Percentiles rank a stretch among this genome's conserved stretches.
Evolutionary conservation across 2,888 invertebrate genomes (phyloP).

Genomic region (Elysia crispata): DNA sequence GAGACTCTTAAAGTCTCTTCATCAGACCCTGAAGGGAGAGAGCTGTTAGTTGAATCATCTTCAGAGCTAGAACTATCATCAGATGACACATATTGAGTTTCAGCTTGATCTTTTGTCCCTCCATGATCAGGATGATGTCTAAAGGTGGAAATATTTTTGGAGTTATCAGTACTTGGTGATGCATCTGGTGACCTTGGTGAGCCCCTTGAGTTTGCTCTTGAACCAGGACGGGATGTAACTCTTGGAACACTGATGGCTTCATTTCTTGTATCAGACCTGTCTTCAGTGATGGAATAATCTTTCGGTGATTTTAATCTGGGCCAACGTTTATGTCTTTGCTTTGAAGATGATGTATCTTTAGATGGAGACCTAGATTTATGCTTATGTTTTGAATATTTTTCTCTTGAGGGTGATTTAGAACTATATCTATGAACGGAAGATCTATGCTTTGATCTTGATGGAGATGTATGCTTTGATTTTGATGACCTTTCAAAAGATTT

Average conservation of each 20-base stretch:
- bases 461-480: conserved; percentile 37
- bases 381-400: not conserved
- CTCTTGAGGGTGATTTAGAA: conserved; percentile 36
- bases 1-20: too few species aligned
- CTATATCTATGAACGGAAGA: not conserved
- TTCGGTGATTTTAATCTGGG: conserved; percentile 45
- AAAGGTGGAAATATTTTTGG: too few species aligned
- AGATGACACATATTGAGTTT: too few species aligned
- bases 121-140: too few species aligned
- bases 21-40: not conserved
- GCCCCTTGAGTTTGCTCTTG: not conserved
- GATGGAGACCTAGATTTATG: conserved; percentile 11
- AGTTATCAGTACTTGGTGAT: not conserved
- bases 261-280: too few species aligned
- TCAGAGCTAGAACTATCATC: too few species aligned
- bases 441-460: conserved; percentile 33
- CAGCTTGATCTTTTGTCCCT: too few species aligned
- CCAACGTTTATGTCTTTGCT: not conserved
- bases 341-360: not conserved
- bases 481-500: conserved; percentile 45
- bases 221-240: too few species aligned
- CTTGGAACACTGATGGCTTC: too few species aligned
- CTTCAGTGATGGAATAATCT: too few species aligned
- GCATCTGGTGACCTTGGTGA: conserved; percentile 40
- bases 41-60: not conserved